Base-by-base conservation (phyloP, 2,888 invertebrate genomes). In the Merodon equestris region DNA sequence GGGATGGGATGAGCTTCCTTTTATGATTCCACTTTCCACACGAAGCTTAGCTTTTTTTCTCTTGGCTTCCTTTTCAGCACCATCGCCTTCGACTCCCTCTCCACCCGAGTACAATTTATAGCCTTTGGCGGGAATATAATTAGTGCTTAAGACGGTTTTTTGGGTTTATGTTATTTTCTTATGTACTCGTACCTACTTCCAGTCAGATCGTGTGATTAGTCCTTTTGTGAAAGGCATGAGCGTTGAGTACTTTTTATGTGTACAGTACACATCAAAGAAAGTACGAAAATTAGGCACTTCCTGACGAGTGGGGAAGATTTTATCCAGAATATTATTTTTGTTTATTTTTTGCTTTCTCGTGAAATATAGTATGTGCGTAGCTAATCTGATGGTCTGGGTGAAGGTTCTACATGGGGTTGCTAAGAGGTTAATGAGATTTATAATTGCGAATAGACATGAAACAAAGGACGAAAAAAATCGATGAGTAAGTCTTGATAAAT, bases 241-340 rank as follows among this genome's bases (percentile, higher is more conserved):
- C n/a, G 27, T 27, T 27, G 27, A 27, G 27, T 27, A n/a, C n/a
- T n/a, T n/a, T n/a, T n/a, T n/a, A n/a, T n/a, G n/a, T n/a, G n/a
- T n/a, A n/a, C n/a, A n/a, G n/a, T n/a, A n/a, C n/a, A 63, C 17
- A 53, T 47, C 48, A 57, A 70, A 75, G 70, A 68, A 58, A 67
- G 53, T 53, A 51, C 42, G 40, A 58, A 75, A 75, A 51, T 60
- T 67, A 60, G 53, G 27, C 27, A 42, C 61, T 12, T 53, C 60
- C 58, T 64, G 66, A 60, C 19, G 48, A 42, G 48, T 36, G 27
- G 27, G 27, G 7, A 7, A 27, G 27, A 27, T 27, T 2, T 27
- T 27, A 27, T 27, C 27, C 27, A 27, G 7, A 27, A 27, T 27
- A 27, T 4, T 27, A 27, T 27, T 27, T 27, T 27, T 27, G 7